Conservation (phyloP, 2,797 vertebrate species). For the Parauchenoglanis punctatus region DNA sequence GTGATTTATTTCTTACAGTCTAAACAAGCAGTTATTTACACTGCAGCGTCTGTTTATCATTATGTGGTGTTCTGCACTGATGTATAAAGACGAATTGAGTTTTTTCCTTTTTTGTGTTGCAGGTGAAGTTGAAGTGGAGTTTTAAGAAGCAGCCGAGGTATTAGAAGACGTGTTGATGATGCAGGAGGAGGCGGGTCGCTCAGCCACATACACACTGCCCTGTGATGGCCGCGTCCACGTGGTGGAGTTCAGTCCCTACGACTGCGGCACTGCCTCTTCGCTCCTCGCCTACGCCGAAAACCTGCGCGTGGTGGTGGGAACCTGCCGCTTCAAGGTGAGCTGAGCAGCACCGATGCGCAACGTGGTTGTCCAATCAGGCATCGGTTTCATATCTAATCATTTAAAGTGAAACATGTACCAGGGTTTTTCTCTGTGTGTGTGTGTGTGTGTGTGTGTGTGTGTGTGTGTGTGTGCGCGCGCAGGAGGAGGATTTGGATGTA, state of each 20-base stretch:
- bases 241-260: conserved; percentile 93
- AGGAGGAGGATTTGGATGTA: conserved; percentile 91
- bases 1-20: background rate
- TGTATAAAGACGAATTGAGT: background rate
- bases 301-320: conserved; percentile 87
- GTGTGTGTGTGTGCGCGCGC: conserved; percentile 21
- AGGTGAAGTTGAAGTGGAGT: background rate
- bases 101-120: background rate
- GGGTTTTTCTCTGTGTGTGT: background rate
- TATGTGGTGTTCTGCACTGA: background rate
- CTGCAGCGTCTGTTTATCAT: background rate
- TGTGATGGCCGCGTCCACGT: conserved; percentile 94
- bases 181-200: conserved; percentile 83
- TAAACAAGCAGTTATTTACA: background rate
- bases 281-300: conserved; percentile 92
- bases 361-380: background rate
- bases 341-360: too few relatives aligned
- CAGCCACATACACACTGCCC: conserved; percentile 83
- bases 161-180: conserved; percentile 60
- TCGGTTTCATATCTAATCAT: background rate
- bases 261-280: conserved; percentile 80
- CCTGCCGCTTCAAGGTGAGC: conserved; percentile 88
- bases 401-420: background rate
- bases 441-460: background rate
- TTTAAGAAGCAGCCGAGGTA: background rate